Evolutionary conservation across 1,140 invertebrate genomes (phyloP).

Genomic region (Pseudomyrmex flavicornis): DNA sequence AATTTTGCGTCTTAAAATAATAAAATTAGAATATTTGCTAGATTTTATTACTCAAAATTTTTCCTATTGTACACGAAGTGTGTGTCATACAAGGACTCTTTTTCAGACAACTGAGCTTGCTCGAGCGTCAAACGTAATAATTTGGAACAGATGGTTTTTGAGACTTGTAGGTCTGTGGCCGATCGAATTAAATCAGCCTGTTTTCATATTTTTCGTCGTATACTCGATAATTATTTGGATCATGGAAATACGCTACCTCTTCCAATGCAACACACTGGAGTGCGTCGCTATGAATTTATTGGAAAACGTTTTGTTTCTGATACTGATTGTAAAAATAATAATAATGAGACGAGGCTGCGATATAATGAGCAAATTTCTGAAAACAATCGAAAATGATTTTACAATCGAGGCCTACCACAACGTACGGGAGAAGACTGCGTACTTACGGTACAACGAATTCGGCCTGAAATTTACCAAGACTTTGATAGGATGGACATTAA

Average conservation of each 20-base stretch:
- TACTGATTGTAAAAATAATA: slow-evolving; percentile 19
- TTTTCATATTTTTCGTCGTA: background rate
- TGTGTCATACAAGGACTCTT: too few species aligned
- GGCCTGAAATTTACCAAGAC: background rate
- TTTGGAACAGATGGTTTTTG: slow-evolving; percentile 20
- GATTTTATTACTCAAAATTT: background rate
- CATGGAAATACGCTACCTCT: slow-evolving; percentile 17
- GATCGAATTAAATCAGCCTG: background rate
- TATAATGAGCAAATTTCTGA: slow-evolving; percentile 26
- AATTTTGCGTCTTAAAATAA: too few species aligned
- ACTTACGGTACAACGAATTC: slow-evolving; percentile 11
- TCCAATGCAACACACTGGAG: background rate
- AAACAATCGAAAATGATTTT: slow-evolving; percentile 16
- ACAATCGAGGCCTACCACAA: background rate
- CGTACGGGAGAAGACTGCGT: slow-evolving; percentile 11
- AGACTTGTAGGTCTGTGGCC: slow-evolving; percentile 40
- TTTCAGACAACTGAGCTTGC: background rate
- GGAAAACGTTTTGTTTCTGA: slow-evolving; percentile 18
- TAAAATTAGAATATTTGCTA: background rate
- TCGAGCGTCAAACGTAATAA: slow-evolving; percentile 8
- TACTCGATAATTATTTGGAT: slow-evolving; percentile 33
- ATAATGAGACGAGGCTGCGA: background rate
- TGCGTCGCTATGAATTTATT: slow-evolving; percentile 29
- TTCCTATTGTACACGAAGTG: background rate
- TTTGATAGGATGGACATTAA: background rate